Conservation (phyloP, 2,113 vertebrate species). For the Pitta sordida region DNA sequence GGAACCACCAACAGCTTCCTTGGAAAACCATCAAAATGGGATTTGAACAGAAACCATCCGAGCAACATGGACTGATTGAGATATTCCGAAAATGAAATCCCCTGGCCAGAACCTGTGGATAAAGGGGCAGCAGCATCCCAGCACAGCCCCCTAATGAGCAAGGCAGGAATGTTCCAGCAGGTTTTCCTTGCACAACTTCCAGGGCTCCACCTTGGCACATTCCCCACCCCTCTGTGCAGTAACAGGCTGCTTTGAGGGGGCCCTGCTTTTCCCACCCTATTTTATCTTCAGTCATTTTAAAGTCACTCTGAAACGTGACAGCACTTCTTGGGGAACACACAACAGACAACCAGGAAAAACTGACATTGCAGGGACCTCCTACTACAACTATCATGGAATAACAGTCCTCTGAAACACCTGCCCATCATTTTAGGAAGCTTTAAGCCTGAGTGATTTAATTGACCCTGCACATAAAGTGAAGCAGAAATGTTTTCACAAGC, state of each 20-base stretch:
- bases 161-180: fast-evolving
- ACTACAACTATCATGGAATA: not conserved
- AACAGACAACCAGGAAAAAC: not conserved
- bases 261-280: not conserved
- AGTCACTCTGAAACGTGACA: not conserved
- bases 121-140: not conserved
- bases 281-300: not conserved
- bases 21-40: fast-evolving
- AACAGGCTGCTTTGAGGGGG: too few relatives aligned
- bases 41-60: fast-evolving
- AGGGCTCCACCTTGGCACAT: not conserved
- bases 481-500: not conserved
- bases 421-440: not conserved
- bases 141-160: not conserved
- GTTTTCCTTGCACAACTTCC: not conserved
- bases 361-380: not conserved
- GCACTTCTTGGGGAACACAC: not conserved
- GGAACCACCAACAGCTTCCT: not conserved
- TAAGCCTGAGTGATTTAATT: not conserved
- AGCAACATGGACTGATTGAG: too few relatives aligned
- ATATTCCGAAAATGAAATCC: not conserved
- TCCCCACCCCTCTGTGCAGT: too few relatives aligned
- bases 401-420: not conserved
- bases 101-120: not conserved
- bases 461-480: not conserved